phyloP scores from a whole-genome alignment of 2,888 invertebrate genomes.

The Copidosoma aretas region DNA sequence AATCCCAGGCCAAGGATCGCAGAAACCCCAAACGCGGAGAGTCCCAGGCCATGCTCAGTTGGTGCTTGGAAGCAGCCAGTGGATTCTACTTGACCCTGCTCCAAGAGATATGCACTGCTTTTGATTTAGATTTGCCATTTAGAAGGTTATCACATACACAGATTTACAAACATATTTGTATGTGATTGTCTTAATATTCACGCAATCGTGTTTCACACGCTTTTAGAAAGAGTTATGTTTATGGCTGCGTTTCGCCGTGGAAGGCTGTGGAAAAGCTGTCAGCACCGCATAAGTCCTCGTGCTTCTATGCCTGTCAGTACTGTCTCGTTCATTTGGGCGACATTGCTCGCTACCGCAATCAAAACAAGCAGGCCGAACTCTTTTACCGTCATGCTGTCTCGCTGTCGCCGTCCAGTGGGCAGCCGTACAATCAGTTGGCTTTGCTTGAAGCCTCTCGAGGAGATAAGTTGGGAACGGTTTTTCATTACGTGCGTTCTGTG shows the following conservation, averaged over 20 bases:
- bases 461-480: constrained; percentile 81
- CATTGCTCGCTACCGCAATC: constrained; percentile 82
- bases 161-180: no score
- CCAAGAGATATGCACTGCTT: constrained; percentile 82
- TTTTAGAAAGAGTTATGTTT: constrained; percentile 62
- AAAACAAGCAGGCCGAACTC: constrained; percentile 81
- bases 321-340: constrained; percentile 89
- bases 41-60: constrained; percentile 78
- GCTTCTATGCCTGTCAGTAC: constrained; percentile 86
- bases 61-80: constrained; percentile 83
- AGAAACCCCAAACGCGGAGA: constrained; percentile 80
- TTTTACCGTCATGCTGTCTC: constrained; percentile 83
- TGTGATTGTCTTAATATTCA: no score
- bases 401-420: constrained; percentile 79
- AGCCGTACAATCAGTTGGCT: constrained; percentile 89
- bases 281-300: constrained; percentile 72
- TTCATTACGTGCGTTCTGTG: constrained; percentile 80
- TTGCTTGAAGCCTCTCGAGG: constrained; percentile 82
- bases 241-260: constrained; percentile 63
- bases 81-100: constrained; percentile 84
- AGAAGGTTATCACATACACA: constrained; percentile 59
- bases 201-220: no score
- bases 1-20: constrained; percentile 79
- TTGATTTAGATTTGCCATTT: constrained; percentile 82
- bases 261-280: constrained; percentile 56